Evolutionary conservation across 2,113 vertebrate genomes (phyloP).

Genomic region (Bettongia penicillata): DNA sequence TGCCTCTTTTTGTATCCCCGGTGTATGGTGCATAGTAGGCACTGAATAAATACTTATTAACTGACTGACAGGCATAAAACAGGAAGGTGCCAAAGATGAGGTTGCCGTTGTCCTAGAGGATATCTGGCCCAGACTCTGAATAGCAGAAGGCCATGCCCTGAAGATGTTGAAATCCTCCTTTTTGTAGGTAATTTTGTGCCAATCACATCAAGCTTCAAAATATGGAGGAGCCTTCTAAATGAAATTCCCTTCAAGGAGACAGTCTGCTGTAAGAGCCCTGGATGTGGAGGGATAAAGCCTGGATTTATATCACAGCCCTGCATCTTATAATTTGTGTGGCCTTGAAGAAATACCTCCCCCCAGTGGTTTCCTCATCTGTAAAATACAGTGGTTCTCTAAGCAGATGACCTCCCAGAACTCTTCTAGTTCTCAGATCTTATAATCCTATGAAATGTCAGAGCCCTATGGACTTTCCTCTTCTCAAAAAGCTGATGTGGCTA

Average conservation of each 20-base stretch:
- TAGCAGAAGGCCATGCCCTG: background rate
- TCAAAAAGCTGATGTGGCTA: background rate
- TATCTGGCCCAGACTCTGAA: background rate
- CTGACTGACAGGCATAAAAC: background rate
- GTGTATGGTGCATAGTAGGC: background rate
- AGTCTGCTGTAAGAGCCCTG: background rate
- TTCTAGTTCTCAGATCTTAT: background rate
- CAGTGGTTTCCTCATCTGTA: background rate
- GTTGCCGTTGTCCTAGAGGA: background rate
- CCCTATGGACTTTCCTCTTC: background rate
- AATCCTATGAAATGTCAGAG: background rate
- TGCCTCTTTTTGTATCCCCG: background rate
- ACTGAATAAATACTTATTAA: background rate
- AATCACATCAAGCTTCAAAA: background rate
- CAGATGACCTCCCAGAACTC: background rate
- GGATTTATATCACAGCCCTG: background rate
- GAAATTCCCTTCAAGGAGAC: background rate
- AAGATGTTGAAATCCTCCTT: background rate
- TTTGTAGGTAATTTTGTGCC: background rate
- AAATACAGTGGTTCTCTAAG: background rate
- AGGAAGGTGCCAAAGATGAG: background rate
- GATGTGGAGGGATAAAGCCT: background rate
- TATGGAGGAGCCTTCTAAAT: background rate
- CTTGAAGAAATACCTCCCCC: background rate
- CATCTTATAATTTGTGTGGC: background rate